Evolutionary conservation across 2,888 invertebrate species (phyloP).

Genomic region (Aleiodes alternator): DNA sequence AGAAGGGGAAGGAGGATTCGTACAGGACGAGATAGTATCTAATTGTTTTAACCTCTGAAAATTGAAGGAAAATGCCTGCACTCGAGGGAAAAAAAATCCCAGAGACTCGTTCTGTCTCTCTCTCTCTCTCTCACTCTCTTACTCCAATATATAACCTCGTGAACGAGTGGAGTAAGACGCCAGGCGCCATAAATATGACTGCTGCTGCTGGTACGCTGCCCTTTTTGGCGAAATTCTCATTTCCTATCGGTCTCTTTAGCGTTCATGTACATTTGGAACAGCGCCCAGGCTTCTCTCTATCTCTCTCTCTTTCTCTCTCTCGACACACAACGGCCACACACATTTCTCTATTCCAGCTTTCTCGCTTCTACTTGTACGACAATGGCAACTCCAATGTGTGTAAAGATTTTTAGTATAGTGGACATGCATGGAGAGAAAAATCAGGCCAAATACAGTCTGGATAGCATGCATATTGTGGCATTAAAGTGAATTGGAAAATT

Average conservation of each 20-base stretch:
- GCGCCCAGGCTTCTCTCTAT: conserved; percentile 57
- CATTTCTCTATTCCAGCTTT: conserved; percentile 23
- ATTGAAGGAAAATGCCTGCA: conserved; percentile 42
- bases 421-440: conserved; percentile 23
- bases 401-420: conserved; percentile 36
- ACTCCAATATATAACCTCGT: conserved; percentile 35
- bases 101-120: neutral
- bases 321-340: conserved; percentile 53
- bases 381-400: conserved; percentile 15
- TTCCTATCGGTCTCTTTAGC: conserved; percentile 26
- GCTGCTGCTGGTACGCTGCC: conserved; percentile 28
- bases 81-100: neutral
- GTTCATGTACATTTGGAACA: conserved; percentile 59
- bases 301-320: too few relatives aligned
- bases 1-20: neutral
- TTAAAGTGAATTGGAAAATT: conserved; percentile 10
- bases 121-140: conserved; percentile 11
- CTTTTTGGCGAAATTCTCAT: conserved; percentile 40
- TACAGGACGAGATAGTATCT: conserved; percentile 36
- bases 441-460: conserved; percentile 38
- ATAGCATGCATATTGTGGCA: conserved; percentile 15
- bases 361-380: conserved; percentile 19
- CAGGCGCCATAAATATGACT: conserved; percentile 66
- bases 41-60: conserved; percentile 56
- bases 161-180: conserved; percentile 64